Percentiles rank a stretch among this genome's conserved stretches.
Evolutionary conservation across 1,140 invertebrate species (phyloP).

Genomic region (Zaprionus capensis): DNA sequence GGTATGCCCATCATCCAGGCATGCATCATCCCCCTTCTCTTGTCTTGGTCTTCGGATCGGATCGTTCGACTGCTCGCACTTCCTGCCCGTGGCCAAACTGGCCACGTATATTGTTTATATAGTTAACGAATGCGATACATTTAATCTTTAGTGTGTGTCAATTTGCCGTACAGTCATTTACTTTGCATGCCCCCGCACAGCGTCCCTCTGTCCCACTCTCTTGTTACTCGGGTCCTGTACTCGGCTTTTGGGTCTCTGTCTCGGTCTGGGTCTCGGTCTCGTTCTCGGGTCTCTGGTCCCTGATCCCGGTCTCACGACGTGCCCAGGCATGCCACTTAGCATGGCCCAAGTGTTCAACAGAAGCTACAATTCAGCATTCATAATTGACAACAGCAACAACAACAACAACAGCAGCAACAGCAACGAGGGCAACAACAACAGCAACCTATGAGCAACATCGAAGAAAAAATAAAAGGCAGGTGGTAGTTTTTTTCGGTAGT

Average conservation of each 20-base stretch:
- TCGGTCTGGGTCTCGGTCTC: background rate
- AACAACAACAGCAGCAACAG: constrained; percentile 26
- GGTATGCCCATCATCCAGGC: constrained; percentile 41
- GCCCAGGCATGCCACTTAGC: constrained; percentile 78
- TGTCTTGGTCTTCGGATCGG: background rate
- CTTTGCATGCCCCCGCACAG: constrained; percentile 68
- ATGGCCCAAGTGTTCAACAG: constrained; percentile 78
- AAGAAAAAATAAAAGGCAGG: constrained; percentile 73
- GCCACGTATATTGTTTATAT: constrained; percentile 81
- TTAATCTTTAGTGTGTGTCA: constrained; percentile 83
- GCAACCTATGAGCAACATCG: constrained; percentile 48
- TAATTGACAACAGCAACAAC: constrained; percentile 69
- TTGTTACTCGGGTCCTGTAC: background rate
- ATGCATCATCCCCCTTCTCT: constrained; percentile 15
- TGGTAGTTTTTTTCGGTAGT: constrained; percentile 73
- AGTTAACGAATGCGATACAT: constrained; percentile 83
- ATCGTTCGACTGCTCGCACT: constrained; percentile 46
- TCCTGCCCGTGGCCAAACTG: constrained; percentile 65
- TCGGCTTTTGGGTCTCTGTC: constrained; percentile 38
- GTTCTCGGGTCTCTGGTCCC: constrained; percentile 20
- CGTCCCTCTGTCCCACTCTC: constrained; percentile 18
- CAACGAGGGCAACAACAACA: constrained; percentile 22
- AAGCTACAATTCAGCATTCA: constrained; percentile 82
- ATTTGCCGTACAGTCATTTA: constrained; percentile 83
- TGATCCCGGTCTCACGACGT: constrained; percentile 69